Evolutionary conservation across 2,113 vertebrate species (phyloP).

Genomic region (Elachura formosa): DNA sequence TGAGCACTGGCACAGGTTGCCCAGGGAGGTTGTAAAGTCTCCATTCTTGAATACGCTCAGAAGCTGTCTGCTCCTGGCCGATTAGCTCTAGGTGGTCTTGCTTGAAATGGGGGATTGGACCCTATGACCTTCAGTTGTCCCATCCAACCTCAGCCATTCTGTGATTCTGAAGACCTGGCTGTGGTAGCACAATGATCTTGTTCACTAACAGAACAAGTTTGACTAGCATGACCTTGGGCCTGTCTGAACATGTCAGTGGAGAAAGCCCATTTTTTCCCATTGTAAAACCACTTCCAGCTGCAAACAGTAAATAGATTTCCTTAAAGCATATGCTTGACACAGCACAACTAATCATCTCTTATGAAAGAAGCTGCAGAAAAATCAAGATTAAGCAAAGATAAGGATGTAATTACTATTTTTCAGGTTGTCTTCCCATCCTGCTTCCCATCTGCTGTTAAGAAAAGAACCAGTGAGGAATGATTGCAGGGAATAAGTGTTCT

Average conservation of each 20-base stretch:
- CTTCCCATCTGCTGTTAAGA: background rate
- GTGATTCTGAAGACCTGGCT: background rate
- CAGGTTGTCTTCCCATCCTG: background rate
- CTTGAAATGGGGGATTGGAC: background rate
- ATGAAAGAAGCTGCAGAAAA: conserved; percentile 31
- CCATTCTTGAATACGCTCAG: background rate
- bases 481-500: background rate
- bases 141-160: background rate
- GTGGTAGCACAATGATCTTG: background rate
- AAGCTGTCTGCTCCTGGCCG: background rate
- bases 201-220: background rate
- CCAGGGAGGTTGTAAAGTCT: background rate
- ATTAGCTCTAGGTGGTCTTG: fast-evolving
- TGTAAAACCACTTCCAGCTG: background rate
- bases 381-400: conserved; percentile 23
- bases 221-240: background rate
- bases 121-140: background rate
- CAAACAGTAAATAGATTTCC: conserved; percentile 12
- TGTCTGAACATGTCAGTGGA: background rate
- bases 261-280: background rate
- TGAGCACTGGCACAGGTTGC: background rate
- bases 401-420: conserved; percentile 4
- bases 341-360: background rate
- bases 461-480: background rate
- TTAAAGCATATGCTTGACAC: background rate